Percentiles rank a stretch among this genome's conserved stretches.
phyloP scores from a whole-genome alignment of 2,797 vertebrate genomes.

The Scolopax bukidnonensis region DNA sequence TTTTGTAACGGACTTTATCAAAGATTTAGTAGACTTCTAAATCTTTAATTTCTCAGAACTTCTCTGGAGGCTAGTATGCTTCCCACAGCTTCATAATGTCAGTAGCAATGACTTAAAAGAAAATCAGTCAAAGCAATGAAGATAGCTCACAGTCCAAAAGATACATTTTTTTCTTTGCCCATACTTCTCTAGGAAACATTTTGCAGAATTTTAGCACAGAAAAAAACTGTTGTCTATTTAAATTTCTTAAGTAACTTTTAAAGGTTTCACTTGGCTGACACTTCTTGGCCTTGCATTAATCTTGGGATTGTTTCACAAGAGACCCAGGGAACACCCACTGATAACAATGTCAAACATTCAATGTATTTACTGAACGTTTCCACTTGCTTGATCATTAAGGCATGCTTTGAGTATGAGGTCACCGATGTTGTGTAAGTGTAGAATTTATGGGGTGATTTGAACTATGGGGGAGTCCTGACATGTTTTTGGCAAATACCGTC shows the following conservation, averaged over 20 bases:
- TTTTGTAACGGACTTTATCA: not conserved
- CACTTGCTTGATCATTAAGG: conserved; percentile 65
- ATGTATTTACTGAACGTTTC: conserved; percentile 68
- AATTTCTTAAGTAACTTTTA: conserved; percentile 35
- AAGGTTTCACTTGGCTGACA: conserved; percentile 42
- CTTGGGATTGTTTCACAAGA: conserved; percentile 62
- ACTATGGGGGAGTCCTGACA: conserved; percentile 73
- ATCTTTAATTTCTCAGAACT: not conserved
- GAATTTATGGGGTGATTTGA: conserved; percentile 71
- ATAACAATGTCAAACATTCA: conserved; percentile 69
- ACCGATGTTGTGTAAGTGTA: conserved; percentile 58
- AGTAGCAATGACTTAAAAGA: not conserved
- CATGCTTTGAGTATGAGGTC: conserved; percentile 72
- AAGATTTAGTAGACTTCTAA: not conserved
- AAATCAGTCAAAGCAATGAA: not conserved
- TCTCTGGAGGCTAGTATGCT: not conserved
- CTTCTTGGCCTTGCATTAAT: conserved; percentile 52
- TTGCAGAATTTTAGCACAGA: not conserved
- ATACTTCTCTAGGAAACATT: not conserved
- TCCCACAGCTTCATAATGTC: not conserved
- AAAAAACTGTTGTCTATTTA: conserved; percentile 15
- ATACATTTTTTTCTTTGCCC: not conserved
- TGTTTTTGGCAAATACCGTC: conserved; percentile 68
- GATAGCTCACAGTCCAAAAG: not conserved
- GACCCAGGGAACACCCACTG: conserved; percentile 59